Evolutionary conservation across 2,888 invertebrate genomes (phyloP).

Genomic region (Cephus nigrinus): DNA sequence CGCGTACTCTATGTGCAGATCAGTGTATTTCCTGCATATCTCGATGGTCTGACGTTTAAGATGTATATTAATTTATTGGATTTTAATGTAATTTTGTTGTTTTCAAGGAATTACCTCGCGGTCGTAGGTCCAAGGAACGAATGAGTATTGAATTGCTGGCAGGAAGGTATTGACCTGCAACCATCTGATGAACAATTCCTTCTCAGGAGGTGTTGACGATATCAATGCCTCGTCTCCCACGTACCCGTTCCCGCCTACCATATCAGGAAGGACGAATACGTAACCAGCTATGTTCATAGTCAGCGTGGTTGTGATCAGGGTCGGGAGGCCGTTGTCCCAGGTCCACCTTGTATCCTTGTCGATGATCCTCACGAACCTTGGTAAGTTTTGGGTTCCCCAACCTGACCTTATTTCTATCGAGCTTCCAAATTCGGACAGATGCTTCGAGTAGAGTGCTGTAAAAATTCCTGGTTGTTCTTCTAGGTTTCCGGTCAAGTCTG

Average conservation of each 20-base stretch:
- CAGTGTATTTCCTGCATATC: slow-evolving; percentile 74
- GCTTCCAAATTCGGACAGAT: slow-evolving; percentile 72
- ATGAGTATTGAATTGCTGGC: slow-evolving; percentile 84
- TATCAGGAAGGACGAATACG: slow-evolving; percentile 82
- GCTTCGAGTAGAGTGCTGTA: slow-evolving; percentile 70
- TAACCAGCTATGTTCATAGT: slow-evolving; percentile 70
- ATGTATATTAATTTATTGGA: too few relatives aligned
- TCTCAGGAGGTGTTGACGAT: slow-evolving; percentile 52
- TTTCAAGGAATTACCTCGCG: slow-evolving; percentile 51
- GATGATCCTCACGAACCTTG: slow-evolving; percentile 81
- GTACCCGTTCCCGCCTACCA: slow-evolving; percentile 79
- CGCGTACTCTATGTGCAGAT: slow-evolving; percentile 70
- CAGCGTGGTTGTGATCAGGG: slow-evolving; percentile 78
- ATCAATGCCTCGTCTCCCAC: slow-evolving; percentile 68
- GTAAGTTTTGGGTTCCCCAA: slow-evolving; percentile 75
- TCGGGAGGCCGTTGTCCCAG: slow-evolving; percentile 76
- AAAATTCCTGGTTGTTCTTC: slow-evolving; percentile 72
- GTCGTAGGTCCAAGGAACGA: slow-evolving; percentile 83
- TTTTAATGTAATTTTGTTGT: slow-evolving; percentile 65
- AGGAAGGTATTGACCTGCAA: slow-evolving; percentile 81
- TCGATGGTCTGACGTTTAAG: slow-evolving; percentile 68
- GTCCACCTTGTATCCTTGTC: slow-evolving; percentile 82
- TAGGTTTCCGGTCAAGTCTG: slow-evolving; percentile 69
- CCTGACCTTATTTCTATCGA: slow-evolving; percentile 80
- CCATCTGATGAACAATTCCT: slow-evolving; percentile 82